Conservation (phyloP, 2,797 vertebrate species). For the Hippopotamyrus pictus region DNA sequence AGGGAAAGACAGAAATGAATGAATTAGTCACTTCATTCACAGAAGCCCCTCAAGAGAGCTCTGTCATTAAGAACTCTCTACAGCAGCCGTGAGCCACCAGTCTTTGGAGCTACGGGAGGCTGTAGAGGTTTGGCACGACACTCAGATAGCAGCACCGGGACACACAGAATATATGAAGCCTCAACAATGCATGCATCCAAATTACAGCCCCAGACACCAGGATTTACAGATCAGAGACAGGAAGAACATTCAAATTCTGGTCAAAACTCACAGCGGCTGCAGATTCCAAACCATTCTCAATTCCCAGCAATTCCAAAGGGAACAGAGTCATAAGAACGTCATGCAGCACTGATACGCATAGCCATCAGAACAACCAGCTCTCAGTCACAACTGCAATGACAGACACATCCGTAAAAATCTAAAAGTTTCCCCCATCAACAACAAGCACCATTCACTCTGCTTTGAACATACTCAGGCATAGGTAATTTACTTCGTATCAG, state of each 20-base stretch:
- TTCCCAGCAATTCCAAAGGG: background rate
- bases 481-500: background rate
- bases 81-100: background rate
- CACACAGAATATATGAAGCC: background rate
- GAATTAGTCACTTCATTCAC: conserved; percentile 1
- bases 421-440: background rate
- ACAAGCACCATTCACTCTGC: background rate
- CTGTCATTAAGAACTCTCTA: background rate
- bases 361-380: background rate
- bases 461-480: background rate
- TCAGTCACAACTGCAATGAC: background rate
- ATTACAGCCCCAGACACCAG: background rate
- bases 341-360: background rate
- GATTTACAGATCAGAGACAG: background rate
- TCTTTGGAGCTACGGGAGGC: background rate
- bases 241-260: background rate
- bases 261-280: background rate
- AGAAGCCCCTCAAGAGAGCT: background rate
- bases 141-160: background rate
- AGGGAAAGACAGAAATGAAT: background rate
- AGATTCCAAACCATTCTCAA: background rate
- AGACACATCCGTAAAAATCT: background rate
- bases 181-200: background rate
- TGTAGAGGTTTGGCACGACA: background rate
- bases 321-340: background rate